A percentile compares a stretch with the other conserved stretches of the same genome.
These are phyloP conservation scores for Drymonia ruficornis DNA, from an alignment of 2,888 invertebrate species.

Conservation along the genomic window DNA sequence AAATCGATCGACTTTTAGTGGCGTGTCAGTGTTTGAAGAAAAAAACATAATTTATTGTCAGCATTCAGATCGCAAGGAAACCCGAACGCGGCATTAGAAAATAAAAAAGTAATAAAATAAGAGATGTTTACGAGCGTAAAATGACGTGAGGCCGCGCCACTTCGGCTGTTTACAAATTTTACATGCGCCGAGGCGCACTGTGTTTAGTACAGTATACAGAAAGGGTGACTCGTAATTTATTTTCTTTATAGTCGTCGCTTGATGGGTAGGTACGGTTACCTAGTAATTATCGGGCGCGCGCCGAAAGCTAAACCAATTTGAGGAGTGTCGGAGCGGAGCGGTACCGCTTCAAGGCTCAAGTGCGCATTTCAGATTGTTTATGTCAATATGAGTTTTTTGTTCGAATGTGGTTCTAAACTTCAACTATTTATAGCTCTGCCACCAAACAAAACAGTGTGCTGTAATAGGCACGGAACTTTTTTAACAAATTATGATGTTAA, in stretches of 20 bases:
- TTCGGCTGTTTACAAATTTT: constrained; percentile 67
- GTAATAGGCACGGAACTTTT: constrained; percentile 25
- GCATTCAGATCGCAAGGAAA: constrained; percentile 81
- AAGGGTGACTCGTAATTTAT: constrained; percentile 75
- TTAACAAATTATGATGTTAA: constrained; percentile 14
- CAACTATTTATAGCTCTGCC: constrained; percentile 57
- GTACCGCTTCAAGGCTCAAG: constrained; percentile 53
- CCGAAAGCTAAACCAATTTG: constrained; percentile 76
- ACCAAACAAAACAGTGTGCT: constrained; percentile 41
- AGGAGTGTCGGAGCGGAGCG: constrained; percentile 51
- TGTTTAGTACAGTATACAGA: constrained; percentile 54
- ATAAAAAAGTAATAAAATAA: constrained; percentile 83
- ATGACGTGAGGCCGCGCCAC: constrained; percentile 76
- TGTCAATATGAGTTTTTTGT: constrained; percentile 73
- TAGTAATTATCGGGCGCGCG: constrained; percentile 77
- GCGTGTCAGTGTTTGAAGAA: constrained; percentile 82
- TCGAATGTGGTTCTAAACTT: constrained; percentile 52
- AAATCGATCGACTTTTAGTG: constrained; percentile 84
- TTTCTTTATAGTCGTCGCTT: constrained; percentile 74
- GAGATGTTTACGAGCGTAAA: constrained; percentile 82
- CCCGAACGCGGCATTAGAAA: constrained; percentile 80
- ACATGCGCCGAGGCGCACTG: constrained; percentile 54
- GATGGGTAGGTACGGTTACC: constrained; percentile 70
- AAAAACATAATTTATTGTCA: constrained; percentile 83
- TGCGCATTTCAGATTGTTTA: constrained; percentile 74